Evolutionary conservation across 2,113 vertebrate species (phyloP), one percentile per base, ranked within the genome.

Genomic region (Siniperca chuatsi): DNA sequence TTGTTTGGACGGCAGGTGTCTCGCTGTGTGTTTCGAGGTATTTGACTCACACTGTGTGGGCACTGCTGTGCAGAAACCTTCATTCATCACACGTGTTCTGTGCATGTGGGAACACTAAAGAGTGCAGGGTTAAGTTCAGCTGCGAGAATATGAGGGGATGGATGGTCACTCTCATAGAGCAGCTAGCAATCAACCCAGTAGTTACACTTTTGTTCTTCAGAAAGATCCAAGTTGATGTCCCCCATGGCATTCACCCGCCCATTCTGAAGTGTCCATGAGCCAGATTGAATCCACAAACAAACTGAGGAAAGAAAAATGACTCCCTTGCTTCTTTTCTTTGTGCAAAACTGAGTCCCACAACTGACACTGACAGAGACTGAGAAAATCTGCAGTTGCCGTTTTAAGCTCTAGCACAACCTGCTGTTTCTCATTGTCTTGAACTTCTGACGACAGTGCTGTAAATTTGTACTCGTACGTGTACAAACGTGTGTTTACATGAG

Each of bases 1-100:
- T 76, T 79, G 78, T 60, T 82, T 76, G 61, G 70, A 61, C 29
- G 64, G 77, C 85, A 87, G 85, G 90, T 86, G 90, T 87, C 85
- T 87, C 25, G n/a, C 73, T 83, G 90, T 61, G 80, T 72, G 77
- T 78, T 79, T 68, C 16, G 23, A 83, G 70, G 67, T 79, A 88
- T 88, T 75, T 42, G 69, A 75, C 58, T 83, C 81, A 52, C 46
- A 67, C 73, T 78, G 68, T 37, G 79, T 9, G 74, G 68, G 78
- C 15, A 61, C 83, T 61, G 81, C 86, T 88, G 86, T 37, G 86
- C 78, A 58, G 58, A 82, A 37, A 72, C 64, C 68, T 57, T 40
- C 40, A 73, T 75, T 44, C 75, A 64, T 72, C 75, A 70, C 81
- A 68, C 29, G 25, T 20, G 57, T 69, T 62, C 62, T 75, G 65